Evolutionary conservation across 2,797 vertebrate species (phyloP), one percentile per base, ranked within the genome.

Genomic region (Eulemur mongoz): DNA sequence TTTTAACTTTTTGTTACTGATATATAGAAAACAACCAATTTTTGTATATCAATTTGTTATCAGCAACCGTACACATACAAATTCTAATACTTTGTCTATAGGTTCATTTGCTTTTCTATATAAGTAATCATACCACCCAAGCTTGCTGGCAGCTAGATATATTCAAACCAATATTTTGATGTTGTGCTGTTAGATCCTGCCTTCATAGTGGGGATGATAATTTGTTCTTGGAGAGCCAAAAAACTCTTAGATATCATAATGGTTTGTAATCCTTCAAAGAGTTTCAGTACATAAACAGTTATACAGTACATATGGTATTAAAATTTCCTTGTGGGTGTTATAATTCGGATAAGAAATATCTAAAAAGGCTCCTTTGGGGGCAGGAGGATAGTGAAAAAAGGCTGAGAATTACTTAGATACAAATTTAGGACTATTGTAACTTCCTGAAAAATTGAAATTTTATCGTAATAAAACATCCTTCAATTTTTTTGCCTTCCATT

Each of bases 1-100:
- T 78, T 94, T 87, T 78, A 83, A 78, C 17, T 81, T 94, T 89
- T 88, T 91, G 54, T 48, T 89, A 57, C 27, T 90, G 23, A 52
- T 75, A 88, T 15, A n/a, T 35, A 91, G 57, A 43, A 76, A 93
- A 35, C 8, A 59, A 1, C 22, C n/a, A 27, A 86, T 13, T 87
- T 84, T 67, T 65, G 8, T 43, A 3, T 76, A 7, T 79, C 43
- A 43, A 17, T 78, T 52, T 87, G 13, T 75, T 96, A 54, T 52
- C 27, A 32, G 65, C 7, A 90, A 83, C 7, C 17, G 87, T 94
- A 65, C 30, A 83, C 61, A 75, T 91, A n/a, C 38, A 20, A 95
- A 63, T 76, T 89, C 20, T 59, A 86, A 59, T 69, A 81, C 5
- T 75, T 80, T 90, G 69, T 67, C 18, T 81, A 17, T 93, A 61